Percentiles rank a stretch among this genome's conserved stretches.
phyloP scores from a whole-genome alignment of 2,113 vertebrate genomes.

The Cygnus atratus region DNA sequence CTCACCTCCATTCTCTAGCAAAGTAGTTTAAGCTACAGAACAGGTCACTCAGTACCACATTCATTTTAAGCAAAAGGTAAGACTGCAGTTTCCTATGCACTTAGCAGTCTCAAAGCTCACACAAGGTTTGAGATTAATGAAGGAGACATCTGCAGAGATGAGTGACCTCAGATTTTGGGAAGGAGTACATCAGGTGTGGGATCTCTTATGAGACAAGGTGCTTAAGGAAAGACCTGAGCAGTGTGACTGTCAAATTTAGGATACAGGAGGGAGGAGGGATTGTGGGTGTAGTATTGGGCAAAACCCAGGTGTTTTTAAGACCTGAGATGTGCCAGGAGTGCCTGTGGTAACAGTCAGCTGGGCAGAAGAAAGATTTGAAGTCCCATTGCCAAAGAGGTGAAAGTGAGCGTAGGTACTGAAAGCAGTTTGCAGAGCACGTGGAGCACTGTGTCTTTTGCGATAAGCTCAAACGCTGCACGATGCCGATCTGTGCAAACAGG shows the following conservation, averaged over 20 bases:
- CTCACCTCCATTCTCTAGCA: not conserved
- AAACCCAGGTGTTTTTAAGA: not conserved
- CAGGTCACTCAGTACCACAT: not conserved
- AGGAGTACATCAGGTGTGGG: not conserved
- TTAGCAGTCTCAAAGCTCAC: not conserved
- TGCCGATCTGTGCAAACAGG: not conserved
- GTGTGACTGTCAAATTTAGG: not conserved
- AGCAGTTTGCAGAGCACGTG: not conserved
- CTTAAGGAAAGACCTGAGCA: not conserved
- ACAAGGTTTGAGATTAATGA: not conserved
- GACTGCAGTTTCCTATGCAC: not conserved
- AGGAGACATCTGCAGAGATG: not conserved
- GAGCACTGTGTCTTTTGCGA: not conserved
- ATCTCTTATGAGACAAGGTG: not conserved
- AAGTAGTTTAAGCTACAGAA: not conserved
- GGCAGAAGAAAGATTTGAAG: not conserved
- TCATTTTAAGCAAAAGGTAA: not conserved
- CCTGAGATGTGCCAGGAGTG: accelerated
- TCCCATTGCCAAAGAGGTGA: not conserved
- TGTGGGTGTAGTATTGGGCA: not conserved
- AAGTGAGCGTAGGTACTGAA: not conserved
- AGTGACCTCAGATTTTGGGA: not conserved
- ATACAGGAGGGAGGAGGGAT: not conserved
- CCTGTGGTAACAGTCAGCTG: not conserved
- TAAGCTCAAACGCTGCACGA: not conserved